These are phyloP conservation scores for Andrena dorsata DNA, from an alignment of 2,888 invertebrate species.

Conservation along the genomic window DNA sequence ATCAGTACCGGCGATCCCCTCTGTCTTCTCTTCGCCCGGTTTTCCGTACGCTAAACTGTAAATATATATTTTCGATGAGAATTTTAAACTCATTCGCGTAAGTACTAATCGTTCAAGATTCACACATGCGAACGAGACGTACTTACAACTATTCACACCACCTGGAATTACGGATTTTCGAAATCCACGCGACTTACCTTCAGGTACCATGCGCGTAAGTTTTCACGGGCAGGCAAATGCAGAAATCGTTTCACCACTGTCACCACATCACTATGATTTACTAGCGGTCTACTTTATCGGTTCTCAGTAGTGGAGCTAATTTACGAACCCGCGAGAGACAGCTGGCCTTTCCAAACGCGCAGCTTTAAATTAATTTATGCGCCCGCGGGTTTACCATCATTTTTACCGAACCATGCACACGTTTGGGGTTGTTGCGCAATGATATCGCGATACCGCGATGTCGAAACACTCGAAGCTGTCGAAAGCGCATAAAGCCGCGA, in stretches of 20 bases:
- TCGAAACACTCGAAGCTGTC: too few relatives aligned
- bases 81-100: too few relatives aligned
- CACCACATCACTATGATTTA: conserved; percentile 58
- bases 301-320: conserved; percentile 25
- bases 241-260: conserved; percentile 8
- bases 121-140: not conserved
- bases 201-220: not conserved
- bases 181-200: not conserved
- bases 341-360: not conserved
- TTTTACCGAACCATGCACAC: conserved; percentile 17
- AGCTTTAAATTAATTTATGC: conserved; percentile 47
- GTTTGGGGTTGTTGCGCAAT: conserved; percentile 11
- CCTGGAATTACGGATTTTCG: not conserved
- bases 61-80: too few relatives aligned
- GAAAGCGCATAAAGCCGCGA: not conserved
- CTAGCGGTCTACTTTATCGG: conserved; percentile 9
- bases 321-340: conserved; percentile 21
- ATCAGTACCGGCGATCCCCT: conserved; percentile 2
- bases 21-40: too few relatives aligned
- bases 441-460: not conserved
- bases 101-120: not conserved
- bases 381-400: not conserved
- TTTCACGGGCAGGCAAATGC: not conserved
- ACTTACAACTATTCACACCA: not conserved
- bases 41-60: not conserved